A percentile compares a stretch with the other conserved stretches of the same genome.
Conservation (phyloP, 2,797 vertebrate species). For the Helostoma temminkii region DNA sequence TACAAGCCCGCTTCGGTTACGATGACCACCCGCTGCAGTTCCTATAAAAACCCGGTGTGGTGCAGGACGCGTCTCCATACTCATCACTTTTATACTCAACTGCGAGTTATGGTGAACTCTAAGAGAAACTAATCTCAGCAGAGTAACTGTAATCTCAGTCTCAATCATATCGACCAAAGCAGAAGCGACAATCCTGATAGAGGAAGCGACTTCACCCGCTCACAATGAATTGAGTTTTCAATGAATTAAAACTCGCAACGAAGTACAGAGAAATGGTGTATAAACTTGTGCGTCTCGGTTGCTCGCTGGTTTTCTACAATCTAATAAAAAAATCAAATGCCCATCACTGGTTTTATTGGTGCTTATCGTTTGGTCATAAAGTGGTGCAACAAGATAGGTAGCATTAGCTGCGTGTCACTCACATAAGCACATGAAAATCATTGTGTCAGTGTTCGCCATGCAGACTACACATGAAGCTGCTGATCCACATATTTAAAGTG, state of each 20-base stretch:
- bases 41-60: not conserved
- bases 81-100: not conserved
- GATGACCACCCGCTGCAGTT: slow-evolving; percentile 2
- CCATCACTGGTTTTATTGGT: not conserved
- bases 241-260: not conserved
- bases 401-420: not conserved
- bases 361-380: not conserved
- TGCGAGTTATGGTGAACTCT: slow-evolving; percentile 5
- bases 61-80: not conserved
- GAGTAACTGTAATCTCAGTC: slow-evolving; percentile 2
- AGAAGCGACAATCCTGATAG: not conserved
- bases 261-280: not conserved
- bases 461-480: not conserved
- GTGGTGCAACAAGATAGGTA: slow-evolving; percentile 14
- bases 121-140: not conserved
- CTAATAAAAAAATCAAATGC: slow-evolving; percentile 38
- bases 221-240: not conserved
- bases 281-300: not conserved
- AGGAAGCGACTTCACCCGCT: not conserved
- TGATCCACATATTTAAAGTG: slow-evolving; percentile 2
- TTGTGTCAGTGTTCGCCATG: slow-evolving; percentile 5
- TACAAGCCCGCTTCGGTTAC: slow-evolving; percentile 22
- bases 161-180: slow-evolving; percentile 18
- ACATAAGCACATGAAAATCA: not conserved
- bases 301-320: not conserved